These are phyloP conservation scores for Ivindomyrus marchei DNA, from an alignment of 2,113 vertebrate species.

Conservation along the genomic window DNA sequence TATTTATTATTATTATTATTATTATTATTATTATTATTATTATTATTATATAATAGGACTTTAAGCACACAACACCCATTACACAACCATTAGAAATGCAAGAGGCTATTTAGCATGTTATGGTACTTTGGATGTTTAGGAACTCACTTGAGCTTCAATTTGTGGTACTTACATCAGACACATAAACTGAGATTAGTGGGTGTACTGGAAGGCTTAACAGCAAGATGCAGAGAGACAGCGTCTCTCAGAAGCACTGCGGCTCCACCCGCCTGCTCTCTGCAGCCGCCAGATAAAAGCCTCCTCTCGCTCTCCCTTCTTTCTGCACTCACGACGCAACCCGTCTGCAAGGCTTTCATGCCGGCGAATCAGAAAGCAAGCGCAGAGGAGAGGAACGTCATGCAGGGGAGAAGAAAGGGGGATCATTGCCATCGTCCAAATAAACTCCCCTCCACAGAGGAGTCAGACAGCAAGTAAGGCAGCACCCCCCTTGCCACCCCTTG, in stretches of 20 bases:
- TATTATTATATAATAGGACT: not conserved
- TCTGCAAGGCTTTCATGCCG: not conserved
- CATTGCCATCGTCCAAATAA: not conserved
- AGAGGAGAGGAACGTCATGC: not conserved
- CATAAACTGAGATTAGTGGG: slow-evolving; percentile 6
- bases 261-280: not conserved
- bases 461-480: not conserved
- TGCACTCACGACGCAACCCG: not conserved
- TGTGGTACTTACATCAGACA: not conserved
- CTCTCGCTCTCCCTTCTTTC: not conserved
- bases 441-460: not conserved
- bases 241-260: not conserved
- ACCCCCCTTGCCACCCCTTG: not conserved
- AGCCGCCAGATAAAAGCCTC: not conserved
- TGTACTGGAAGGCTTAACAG: not conserved
- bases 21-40: not conserved
- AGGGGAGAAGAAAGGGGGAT: not conserved
- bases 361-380: not conserved
- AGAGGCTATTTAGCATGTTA: not conserved
- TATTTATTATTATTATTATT: not conserved
- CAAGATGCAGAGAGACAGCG: not conserved
- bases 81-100: not conserved
- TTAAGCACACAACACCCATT: not conserved
- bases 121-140: not conserved
- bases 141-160: not conserved